Base-by-base conservation (phyloP, 2,113 vertebrate species). In the Gadus chalcogrammus region DNA sequence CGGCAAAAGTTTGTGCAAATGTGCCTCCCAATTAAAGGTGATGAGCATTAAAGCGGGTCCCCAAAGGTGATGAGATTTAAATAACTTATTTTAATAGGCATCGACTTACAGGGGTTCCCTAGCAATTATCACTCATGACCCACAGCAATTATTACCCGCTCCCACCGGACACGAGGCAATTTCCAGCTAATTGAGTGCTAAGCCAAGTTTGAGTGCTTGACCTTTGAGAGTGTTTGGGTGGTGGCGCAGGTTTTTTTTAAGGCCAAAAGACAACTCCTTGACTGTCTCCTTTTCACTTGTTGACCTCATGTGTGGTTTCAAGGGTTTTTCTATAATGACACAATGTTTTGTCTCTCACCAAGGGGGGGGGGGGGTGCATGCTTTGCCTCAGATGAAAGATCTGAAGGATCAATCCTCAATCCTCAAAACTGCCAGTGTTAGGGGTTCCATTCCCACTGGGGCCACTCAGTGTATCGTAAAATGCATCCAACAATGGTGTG, bases 121-220 rank as follows among this genome's bases (percentile, higher is more conserved):
- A 88, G 88, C 93, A 94, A 92, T 96, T 94, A 95, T 95, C 94
- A 92, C 93, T 91, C 88, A 71, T 94, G 94, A 95, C 94, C 94
- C 92, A 77, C 84, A 89, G 88, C 93, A 94, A 94, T 96, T 95
- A 95, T 92, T 87, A 86, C 82, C 88, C 92, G 91, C 88, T 95
- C 93, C 91, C 93, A 84, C 88, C 85, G 74, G 90, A 90, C 91
- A 82, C 86, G 87, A 89, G 87, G 83, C 92, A 92, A 94, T 95
- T 94, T 94, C 89, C 91, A 92, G 88, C 93, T 93, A 94, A 95
- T 95, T 94, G 94, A 94, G 93, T 80, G 75, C 89, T 88, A 90
- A 93, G 90, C 91, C 88, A 92, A 87, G 71, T 77, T 61, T 61
- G 80, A 78, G 84, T 81, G 87, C 75, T 78, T 87, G 87, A 88